Evolutionary conservation across 2,797 vertebrate genomes (phyloP).

Genomic region (Notolabrus celidotus): DNA sequence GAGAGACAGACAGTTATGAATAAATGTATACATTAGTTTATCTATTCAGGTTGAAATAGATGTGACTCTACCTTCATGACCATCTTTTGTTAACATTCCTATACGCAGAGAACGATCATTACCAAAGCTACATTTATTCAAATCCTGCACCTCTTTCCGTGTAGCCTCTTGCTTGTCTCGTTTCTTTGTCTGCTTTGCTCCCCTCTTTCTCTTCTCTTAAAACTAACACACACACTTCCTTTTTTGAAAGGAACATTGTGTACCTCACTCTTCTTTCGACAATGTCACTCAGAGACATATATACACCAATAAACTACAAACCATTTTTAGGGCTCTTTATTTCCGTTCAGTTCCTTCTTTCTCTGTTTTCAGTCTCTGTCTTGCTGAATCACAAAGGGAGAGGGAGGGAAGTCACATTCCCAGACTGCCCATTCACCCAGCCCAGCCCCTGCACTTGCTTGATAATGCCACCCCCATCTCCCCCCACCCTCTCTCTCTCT

Average conservation of each 20-base stretch:
- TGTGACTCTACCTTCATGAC: slow-evolving; percentile 16
- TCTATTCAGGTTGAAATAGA: slow-evolving; percentile 23
- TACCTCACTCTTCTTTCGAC: slow-evolving; percentile 32
- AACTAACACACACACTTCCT: slow-evolving; percentile 12
- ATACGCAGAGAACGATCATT: slow-evolving; percentile 14
- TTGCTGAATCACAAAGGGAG: slow-evolving; percentile 48
- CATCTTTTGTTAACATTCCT: slow-evolving; percentile 41
- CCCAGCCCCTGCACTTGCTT: slow-evolving; percentile 78
- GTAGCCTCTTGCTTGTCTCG: slow-evolving; percentile 6
- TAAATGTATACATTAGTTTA: slow-evolving; percentile 32
- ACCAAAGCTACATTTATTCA: slow-evolving; percentile 41
- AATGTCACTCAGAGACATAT: slow-evolving; percentile 21
- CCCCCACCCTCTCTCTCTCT: neutral
- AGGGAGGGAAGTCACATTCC: slow-evolving; percentile 65
- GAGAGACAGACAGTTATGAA: slow-evolving; percentile 12
- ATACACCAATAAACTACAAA: slow-evolving; percentile 32
- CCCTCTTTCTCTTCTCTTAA: slow-evolving; percentile 1
- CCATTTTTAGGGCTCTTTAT: slow-evolving; percentile 6
- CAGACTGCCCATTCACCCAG: slow-evolving; percentile 75
- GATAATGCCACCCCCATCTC: slow-evolving; percentile 78
- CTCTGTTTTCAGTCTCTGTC: slow-evolving; percentile 34
- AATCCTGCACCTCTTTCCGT: slow-evolving; percentile 30
- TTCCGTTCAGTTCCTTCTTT: slow-evolving; percentile 1
- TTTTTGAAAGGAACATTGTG: slow-evolving; percentile 27
- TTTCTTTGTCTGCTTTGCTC: slow-evolving; percentile 21